These are phyloP conservation scores for Bovichtus variegatus DNA, from an alignment of 2,797 vertebrate genomes.

Conservation along the genomic window DNA sequence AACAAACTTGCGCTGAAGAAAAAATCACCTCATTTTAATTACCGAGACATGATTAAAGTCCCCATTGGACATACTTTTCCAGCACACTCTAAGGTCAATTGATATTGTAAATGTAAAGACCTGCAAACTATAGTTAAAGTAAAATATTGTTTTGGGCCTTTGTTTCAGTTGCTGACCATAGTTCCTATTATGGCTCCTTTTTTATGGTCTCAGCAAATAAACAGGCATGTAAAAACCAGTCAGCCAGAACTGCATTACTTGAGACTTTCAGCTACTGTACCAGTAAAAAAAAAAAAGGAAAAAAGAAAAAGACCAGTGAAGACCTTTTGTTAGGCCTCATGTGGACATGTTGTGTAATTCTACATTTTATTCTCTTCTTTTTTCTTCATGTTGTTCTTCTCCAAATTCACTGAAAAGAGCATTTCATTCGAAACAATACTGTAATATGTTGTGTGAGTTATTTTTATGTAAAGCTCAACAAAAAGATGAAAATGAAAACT, in stretches of 20 bases:
- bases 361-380: background rate
- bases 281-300: no score
- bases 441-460: background rate
- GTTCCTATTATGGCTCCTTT: constrained; percentile 41
- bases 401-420: background rate
- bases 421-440: background rate
- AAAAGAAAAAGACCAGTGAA: background rate
- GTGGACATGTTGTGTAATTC: background rate
- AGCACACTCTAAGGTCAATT: constrained; percentile 2
- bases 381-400: background rate
- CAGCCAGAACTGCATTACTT: constrained; percentile 41
- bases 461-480: background rate
- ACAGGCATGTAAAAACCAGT: constrained; percentile 51
- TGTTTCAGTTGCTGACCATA: constrained; percentile 36
- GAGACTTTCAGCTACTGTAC: constrained; percentile 32
- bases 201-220: constrained; percentile 59
- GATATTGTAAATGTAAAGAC: constrained; percentile 11
- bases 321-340: constrained; percentile 11
- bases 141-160: constrained; percentile 39
- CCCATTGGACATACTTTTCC: background rate
- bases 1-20: background rate
- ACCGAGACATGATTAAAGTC: background rate
- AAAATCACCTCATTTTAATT: constrained; percentile 12
- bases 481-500: constrained; percentile 5
- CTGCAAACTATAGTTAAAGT: constrained; percentile 38